Base-by-base conservation (phyloP, 2,113 vertebrate genomes). In the Scatophagus argus region DNA sequence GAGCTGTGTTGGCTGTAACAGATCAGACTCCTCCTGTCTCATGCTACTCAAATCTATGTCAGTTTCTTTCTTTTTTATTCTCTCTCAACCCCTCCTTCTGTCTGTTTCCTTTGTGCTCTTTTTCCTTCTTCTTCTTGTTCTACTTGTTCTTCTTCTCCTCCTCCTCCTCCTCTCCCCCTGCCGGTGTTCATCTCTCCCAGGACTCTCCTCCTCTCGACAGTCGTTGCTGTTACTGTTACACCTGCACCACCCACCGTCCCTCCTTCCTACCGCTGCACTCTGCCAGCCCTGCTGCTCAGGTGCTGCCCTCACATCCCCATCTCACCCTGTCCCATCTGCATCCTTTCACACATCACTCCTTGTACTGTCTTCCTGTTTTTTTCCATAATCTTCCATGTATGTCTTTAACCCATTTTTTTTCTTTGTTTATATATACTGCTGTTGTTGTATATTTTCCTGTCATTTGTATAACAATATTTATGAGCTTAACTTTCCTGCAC, bases 161-260 rank as follows among this genome's bases (percentile, higher is more conserved):
- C 19, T 46, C 17, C 21, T 23, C n/a, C 13, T 23, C n/a, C 49
- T 61, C 63, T 79, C 74, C 31, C 46, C 62, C 73, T 79, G 81
- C 74, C 38, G 78, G 38, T 71, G 78, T 79, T 62, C 13, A 34
- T 74, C 52, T 92, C 81, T 93, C 95, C 93, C 94, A 96, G 95
- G 96, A 95, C 93, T 95, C 92, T 94, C 94, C 92, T 94, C 92
- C 94, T 94, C 93, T 94, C 0, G 92, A 94, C 83, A 92, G 94
- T 89, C 91, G 95, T 93, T 96, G 95, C 95, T 96, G 95, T 96
- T 83, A 95, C 95, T 96, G 95, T 96, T 95, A 95, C 93, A 94
- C 95, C 91, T 96, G 96, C 92, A 95, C 96, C 91, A 93, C 95
- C 74, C 96, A 95, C 89, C 94, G 94, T 85, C 95, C 96, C 90